Conservation (phyloP, 2,888 invertebrate genomes). For the Pecten maximus region DNA sequence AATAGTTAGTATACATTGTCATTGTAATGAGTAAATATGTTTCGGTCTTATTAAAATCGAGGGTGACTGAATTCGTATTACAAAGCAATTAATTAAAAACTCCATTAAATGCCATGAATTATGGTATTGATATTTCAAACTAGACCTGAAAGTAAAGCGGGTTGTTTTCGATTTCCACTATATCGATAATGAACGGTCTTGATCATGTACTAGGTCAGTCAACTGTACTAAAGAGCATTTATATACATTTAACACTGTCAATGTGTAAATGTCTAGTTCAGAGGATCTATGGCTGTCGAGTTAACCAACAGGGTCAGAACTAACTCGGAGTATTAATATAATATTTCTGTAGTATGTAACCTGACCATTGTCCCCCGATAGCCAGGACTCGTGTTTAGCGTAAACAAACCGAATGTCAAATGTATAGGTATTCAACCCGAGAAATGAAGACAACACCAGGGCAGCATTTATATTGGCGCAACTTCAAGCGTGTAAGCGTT, state of each 20-base stretch:
- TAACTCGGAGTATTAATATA: not conserved
- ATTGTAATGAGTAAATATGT: no score
- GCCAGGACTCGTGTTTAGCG: not conserved
- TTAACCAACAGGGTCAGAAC: not conserved
- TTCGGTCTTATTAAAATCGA: no score
- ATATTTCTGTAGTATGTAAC: slow-evolving; percentile 1
- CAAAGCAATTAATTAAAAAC: no score
- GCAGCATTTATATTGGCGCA: not conserved
- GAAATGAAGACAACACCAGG: not conserved
- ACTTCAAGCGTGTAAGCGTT: not conserved
- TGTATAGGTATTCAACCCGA: not conserved
- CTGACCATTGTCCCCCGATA: not conserved
- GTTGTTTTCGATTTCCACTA: not conserved
- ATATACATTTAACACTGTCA: not conserved
- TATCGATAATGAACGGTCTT: not conserved
- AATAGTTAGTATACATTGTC: no score
- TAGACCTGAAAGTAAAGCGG: not conserved
- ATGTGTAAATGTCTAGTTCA: not conserved
- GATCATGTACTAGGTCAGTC: not conserved
- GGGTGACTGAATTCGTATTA: no score
- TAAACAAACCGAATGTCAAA: not conserved
- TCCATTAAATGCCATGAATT: no score
- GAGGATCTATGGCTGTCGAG: not conserved
- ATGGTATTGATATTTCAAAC: not conserved
- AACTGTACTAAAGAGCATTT: not conserved